These are phyloP conservation scores for Acleris emargana DNA, from an alignment of 2,888 invertebrate species.

Conservation along the genomic window DNA sequence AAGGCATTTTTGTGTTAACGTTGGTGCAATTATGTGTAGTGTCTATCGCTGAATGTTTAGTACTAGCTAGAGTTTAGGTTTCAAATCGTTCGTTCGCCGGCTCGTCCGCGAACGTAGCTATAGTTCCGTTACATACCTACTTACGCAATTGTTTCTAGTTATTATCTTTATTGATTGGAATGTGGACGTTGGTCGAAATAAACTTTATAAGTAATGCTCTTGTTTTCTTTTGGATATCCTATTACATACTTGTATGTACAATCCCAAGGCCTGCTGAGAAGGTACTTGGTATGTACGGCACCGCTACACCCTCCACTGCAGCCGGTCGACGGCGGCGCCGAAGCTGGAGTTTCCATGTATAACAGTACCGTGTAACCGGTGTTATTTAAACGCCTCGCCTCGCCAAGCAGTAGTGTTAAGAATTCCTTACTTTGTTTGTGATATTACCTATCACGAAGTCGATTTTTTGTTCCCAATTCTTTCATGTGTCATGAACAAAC, in stretches of 20 bases:
- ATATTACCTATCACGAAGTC: too few species aligned
- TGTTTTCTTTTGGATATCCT: constrained; percentile 47
- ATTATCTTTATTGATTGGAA: constrained; percentile 52
- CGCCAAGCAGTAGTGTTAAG: too few species aligned
- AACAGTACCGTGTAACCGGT: too few species aligned
- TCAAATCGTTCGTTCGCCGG: constrained; percentile 13
- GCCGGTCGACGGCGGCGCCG: too few species aligned
- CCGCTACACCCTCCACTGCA: too few species aligned
- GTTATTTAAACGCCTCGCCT: too few species aligned
- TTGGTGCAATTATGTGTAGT: constrained; percentile 75
- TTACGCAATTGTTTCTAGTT: constrained; percentile 54
- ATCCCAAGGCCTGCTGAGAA: background rate
- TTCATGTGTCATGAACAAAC: too few species aligned
- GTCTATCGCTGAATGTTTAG: constrained; percentile 52
- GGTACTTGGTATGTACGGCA: too few species aligned
- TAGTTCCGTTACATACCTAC: constrained; percentile 53
- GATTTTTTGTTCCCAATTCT: too few species aligned
- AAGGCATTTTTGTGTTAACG: constrained; percentile 70
- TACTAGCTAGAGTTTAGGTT: constrained; percentile 45
- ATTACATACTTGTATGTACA: background rate
- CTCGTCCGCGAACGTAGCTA: constrained; percentile 48
- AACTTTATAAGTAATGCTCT: constrained; percentile 55
- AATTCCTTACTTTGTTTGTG: too few species aligned
- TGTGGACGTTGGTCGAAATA: constrained; percentile 69
- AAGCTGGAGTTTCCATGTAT: too few species aligned